phyloP scores from a whole-genome alignment of 2,113 vertebrate species.

The Microcebus ravelobensis region DNA sequence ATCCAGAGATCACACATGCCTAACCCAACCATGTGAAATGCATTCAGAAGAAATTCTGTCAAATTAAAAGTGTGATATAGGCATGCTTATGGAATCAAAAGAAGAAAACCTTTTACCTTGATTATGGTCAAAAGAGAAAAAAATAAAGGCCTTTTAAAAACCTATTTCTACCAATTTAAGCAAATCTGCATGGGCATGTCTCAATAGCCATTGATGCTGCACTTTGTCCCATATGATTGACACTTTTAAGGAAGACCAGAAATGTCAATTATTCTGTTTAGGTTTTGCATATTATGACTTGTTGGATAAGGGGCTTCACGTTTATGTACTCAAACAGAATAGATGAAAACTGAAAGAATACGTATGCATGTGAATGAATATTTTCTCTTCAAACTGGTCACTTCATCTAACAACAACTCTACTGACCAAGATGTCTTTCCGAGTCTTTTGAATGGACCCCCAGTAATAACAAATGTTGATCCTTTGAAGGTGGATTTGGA shows the following conservation, averaged over 20 bases:
- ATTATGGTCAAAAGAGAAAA: constrained; percentile 22
- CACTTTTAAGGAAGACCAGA: constrained; percentile 30
- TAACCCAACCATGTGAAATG: neutral
- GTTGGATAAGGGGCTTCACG: neutral
- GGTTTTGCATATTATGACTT: constrained; percentile 36
- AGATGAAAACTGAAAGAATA: constrained; percentile 10
- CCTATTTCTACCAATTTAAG: constrained; percentile 3
- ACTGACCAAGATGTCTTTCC: constrained; percentile 9
- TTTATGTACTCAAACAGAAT: constrained; percentile 52
- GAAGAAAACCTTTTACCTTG: constrained; percentile 5
- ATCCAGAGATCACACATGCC: constrained; percentile 18
- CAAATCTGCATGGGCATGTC: constrained; percentile 48
- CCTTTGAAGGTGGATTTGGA: neutral
- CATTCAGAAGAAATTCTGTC: constrained; percentile 51
- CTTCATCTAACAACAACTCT: neutral
- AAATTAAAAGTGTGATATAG: constrained; percentile 27
- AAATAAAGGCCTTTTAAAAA: neutral
- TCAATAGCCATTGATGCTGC: constrained; percentile 69
- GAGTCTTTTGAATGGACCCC: neutral
- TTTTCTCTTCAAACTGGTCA: constrained; percentile 60
- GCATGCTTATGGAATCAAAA: constrained; percentile 34
- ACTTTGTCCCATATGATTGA: constrained; percentile 71
- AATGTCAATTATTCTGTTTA: constrained; percentile 38
- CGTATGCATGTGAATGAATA: constrained; percentile 54
- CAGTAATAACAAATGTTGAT: neutral